Evolutionary conservation across 2,888 invertebrate species (phyloP).

Genomic region (Eupithecia dodoneata): DNA sequence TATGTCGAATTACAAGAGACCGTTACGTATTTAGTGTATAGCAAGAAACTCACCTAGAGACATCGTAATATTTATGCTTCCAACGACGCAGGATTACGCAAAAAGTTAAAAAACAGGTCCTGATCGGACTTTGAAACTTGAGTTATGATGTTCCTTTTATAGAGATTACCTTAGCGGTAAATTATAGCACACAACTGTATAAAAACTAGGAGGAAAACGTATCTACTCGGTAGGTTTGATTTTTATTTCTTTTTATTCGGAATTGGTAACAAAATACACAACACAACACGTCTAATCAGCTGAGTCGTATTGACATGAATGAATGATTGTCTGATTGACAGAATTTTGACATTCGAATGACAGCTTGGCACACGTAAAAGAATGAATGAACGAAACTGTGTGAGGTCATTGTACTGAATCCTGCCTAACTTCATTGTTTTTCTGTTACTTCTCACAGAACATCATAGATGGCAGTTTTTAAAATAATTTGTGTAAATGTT

Average conservation of each 20-base stretch:
- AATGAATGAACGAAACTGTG: conserved; percentile 20
- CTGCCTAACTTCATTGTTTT: conserved; percentile 17
- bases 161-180: background rate
- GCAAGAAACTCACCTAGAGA: conserved; percentile 48
- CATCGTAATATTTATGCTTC: conserved; percentile 41
- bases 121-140: conserved; percentile 20
- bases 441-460: background rate
- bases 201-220: background rate
- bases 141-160: background rate
- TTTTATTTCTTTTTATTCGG: background rate
- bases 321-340: background rate
- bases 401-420: conserved; percentile 23
- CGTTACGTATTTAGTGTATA: background rate
- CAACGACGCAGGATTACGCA: conserved; percentile 24
- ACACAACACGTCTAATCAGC: conserved; percentile 45
- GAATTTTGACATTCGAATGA: background rate
- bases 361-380: background rate
- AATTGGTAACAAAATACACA: background rate
- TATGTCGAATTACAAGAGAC: background rate
- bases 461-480: conserved; percentile 33
- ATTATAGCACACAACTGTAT: background rate
- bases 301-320: conserved; percentile 43
- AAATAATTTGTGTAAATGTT: background rate
- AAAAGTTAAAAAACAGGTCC: conserved; percentile 26
- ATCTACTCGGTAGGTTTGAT: background rate